These are phyloP conservation scores for Astyanax mexicanus DNA, from an alignment of 2,797 vertebrate genomes.

Conservation along the genomic window DNA sequence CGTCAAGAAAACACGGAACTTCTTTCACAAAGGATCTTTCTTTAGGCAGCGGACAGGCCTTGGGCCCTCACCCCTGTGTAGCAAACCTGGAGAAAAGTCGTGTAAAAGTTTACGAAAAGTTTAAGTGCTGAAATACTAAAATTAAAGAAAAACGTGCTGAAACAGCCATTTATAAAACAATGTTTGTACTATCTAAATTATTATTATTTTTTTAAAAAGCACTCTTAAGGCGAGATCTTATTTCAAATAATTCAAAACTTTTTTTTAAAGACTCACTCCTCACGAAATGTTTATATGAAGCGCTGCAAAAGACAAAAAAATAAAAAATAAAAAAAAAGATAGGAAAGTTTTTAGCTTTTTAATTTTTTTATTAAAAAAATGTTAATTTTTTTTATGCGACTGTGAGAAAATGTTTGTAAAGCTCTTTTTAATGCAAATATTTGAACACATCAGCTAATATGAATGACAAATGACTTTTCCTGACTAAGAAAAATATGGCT, in stretches of 20 bases:
- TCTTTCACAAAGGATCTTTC: conserved; percentile 76
- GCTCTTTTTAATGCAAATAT: background rate
- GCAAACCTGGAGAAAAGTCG: conserved; percentile 57
- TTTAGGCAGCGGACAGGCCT: conserved; percentile 73
- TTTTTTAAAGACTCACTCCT: no score
- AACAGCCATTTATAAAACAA: no score
- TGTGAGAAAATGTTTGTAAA: background rate
- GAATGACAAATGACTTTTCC: conserved; percentile 6
- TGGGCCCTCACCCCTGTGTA: conserved; percentile 61
- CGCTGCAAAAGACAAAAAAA: no score
- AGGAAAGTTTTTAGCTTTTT: background rate
- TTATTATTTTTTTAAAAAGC: no score
- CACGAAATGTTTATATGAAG: no score
- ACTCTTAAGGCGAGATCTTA: no score
- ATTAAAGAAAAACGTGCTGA: no score
- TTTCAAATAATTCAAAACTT: no score
- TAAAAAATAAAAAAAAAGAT: no score
- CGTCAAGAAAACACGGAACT: conserved; percentile 65
- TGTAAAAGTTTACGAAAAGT: background rate
- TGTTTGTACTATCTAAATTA: background rate
- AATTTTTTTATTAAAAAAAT: no score
- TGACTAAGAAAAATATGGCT: conserved; percentile 36
- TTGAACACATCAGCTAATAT: conserved; percentile 18
- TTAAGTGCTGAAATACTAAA: conserved; percentile 10
- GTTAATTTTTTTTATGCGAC: no score